Conservation (phyloP, 2,113 vertebrate species). For the Sinocyclocheilus anophthalmus region DNA sequence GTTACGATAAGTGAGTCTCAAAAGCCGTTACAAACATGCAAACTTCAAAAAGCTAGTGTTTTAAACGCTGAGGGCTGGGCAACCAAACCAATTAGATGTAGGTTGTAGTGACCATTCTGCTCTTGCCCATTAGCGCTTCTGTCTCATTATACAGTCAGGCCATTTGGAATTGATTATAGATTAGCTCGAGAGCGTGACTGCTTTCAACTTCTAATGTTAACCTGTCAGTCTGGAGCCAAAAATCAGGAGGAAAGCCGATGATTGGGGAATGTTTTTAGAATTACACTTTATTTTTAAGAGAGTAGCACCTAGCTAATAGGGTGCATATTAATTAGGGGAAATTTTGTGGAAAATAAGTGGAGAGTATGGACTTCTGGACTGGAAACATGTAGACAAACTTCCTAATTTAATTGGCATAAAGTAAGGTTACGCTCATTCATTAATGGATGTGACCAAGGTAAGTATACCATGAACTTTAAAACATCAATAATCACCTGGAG, state of each 20-base stretch:
- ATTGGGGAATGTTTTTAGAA: background rate
- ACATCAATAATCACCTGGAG: background rate
- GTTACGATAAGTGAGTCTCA: background rate
- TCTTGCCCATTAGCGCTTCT: background rate
- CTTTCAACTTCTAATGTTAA: slow-evolving; percentile 5
- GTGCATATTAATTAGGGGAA: background rate
- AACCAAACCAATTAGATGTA: background rate
- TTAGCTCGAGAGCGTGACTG: background rate
- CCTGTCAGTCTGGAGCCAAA: slow-evolving; percentile 6
- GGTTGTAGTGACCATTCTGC: slow-evolving; percentile 1
- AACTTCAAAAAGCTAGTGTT: slow-evolving; percentile 25
- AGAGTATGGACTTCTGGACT: background rate
- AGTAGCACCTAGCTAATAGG: background rate
- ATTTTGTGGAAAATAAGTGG: background rate
- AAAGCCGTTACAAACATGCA: background rate
- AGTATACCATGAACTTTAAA: background rate
- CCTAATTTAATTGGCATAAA: background rate
- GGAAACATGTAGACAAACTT: background rate
- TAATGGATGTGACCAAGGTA: slow-evolving; percentile 2
- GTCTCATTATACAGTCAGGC: slow-evolving; percentile 34
- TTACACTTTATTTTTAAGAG: background rate
- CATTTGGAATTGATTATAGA: slow-evolving; percentile 32
- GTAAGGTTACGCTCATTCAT: background rate
- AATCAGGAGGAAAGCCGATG: background rate
- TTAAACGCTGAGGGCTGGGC: background rate